Percentiles rank a stretch among this genome's conserved stretches.
These are phyloP conservation scores for Vespertilio murinus DNA, from an alignment of 2,797 vertebrate genomes.

Conservation along the genomic window DNA sequence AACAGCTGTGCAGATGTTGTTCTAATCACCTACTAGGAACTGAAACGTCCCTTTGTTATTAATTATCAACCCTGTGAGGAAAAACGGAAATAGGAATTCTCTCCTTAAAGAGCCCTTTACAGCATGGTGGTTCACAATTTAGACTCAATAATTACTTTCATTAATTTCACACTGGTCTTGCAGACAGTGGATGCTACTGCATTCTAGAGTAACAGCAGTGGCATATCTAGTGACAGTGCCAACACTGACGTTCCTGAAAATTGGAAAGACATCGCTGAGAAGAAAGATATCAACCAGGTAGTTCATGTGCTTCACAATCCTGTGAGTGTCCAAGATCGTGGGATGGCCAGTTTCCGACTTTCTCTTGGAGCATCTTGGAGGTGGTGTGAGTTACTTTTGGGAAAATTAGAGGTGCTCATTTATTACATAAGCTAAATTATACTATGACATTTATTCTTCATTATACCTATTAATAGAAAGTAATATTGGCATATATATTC, in stretches of 20 bases:
- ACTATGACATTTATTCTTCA: neutral
- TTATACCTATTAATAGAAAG: neutral
- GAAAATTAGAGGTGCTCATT: neutral
- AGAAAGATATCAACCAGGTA: neutral
- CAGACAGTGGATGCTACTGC: neutral
- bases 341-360: accelerated
- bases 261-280: neutral
- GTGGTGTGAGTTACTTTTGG: neutral
- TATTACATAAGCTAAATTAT: neutral
- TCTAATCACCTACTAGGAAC: neutral
- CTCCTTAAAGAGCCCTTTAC: slow-evolving; percentile 11
- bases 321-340: neutral
- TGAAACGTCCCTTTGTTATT: neutral
- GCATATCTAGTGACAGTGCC: neutral
- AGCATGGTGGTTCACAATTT: neutral
- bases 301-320: neutral
- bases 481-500: neutral
- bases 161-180: neutral
- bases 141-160: neutral
- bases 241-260: neutral
- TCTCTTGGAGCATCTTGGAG: neutral
- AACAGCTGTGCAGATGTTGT: neutral
- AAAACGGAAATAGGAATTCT: neutral
- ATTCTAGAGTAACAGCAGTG: neutral
- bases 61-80: slow-evolving; percentile 12